Percentiles rank a stretch among this genome's conserved stretches.
These are phyloP conservation scores for Neopipo cinnamomea DNA, from an alignment of 2,113 vertebrate species.

Conservation along the genomic window DNA sequence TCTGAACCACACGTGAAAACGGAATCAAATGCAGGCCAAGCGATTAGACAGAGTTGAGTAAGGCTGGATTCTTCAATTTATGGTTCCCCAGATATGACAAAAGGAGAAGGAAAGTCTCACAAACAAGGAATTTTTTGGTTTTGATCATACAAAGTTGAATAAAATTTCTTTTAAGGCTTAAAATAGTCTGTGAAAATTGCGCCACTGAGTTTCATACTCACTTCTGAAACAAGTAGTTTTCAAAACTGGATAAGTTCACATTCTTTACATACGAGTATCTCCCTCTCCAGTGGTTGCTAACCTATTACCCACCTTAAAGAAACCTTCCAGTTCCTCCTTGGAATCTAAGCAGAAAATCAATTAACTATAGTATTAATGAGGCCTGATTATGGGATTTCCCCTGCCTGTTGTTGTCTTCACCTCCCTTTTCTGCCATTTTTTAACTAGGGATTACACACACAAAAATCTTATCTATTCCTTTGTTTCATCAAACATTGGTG, in stretches of 20 bases:
- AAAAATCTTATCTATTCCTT: neutral
- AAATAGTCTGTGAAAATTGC: neutral
- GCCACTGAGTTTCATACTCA: neutral
- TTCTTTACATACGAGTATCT: neutral
- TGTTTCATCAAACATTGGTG: neutral
- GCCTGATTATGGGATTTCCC: neutral
- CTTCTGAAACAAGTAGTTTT: neutral
- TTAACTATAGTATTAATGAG: conserved; percentile 6
- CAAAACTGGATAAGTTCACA: neutral
- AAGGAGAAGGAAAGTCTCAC: neutral
- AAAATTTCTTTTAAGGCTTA: neutral
- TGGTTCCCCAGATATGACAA: neutral
- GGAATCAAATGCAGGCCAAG: neutral
- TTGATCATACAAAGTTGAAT: neutral
- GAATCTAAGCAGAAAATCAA: conserved; percentile 10
- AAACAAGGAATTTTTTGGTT: neutral
- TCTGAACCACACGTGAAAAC: neutral
- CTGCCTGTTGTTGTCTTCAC: neutral
- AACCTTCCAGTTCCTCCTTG: neutral
- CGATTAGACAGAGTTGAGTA: neutral
- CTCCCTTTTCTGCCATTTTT: neutral
- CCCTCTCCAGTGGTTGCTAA: neutral
- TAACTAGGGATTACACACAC: neutral
- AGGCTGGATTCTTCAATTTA: neutral
- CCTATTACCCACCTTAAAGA: neutral